Evolutionary conservation across 1,140 invertebrate genomes (phyloP).

Genomic region (Drosophila fuyamai): DNA sequence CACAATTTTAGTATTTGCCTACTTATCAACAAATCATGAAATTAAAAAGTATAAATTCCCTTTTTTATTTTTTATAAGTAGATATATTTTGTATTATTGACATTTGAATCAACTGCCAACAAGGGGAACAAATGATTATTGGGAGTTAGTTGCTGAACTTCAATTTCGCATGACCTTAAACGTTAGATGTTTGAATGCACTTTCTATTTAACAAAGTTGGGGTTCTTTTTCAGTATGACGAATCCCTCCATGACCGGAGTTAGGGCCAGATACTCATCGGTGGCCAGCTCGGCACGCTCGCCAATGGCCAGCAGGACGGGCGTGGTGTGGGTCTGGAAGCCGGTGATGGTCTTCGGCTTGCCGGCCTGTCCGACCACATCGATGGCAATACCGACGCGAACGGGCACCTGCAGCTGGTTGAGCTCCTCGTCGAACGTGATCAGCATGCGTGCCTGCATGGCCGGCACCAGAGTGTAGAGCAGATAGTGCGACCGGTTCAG

Average conservation of each 20-base stretch:
- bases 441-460: constrained; percentile 99
- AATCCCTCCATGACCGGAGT: constrained; percentile 99
- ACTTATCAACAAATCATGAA: too few relatives aligned
- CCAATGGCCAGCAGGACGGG: constrained; percentile 98
- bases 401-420: constrained; percentile 96
- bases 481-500: constrained; percentile 98
- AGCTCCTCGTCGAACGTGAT: constrained; percentile 99
- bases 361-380: constrained; percentile 99
- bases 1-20: too few relatives aligned
- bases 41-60: neutral
- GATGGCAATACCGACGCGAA: constrained; percentile 98
- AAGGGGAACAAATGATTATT: constrained; percentile 14
- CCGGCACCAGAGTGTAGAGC: constrained; percentile 96
- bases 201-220: constrained; percentile 81
- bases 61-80: constrained; percentile 24
- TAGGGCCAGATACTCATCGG: constrained; percentile 97
- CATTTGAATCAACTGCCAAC: constrained; percentile 31
- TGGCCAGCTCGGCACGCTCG: constrained; percentile 98
- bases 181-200: constrained; percentile 37
- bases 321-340: constrained; percentile 99
- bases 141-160: constrained; percentile 29
- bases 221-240: constrained; percentile 98
- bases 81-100: constrained; percentile 44
- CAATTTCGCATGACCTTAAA: constrained; percentile 38
- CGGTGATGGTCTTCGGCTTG: constrained; percentile 99